Evolutionary conservation across 2,113 vertebrate genomes (phyloP).

Genomic region (Pseudorectes ferrugineus): DNA sequence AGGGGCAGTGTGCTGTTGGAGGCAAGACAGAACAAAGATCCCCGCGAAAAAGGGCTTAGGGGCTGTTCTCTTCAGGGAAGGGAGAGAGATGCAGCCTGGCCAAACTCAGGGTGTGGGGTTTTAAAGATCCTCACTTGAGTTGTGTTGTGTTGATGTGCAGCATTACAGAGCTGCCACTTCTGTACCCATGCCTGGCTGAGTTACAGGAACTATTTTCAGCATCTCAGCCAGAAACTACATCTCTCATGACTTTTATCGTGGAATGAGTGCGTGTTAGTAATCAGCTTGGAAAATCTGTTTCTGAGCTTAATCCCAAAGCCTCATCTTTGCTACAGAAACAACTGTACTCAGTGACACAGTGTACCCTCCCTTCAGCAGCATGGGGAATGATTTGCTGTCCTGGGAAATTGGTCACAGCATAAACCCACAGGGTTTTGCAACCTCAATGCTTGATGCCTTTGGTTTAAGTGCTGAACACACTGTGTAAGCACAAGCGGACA

Average conservation of each 20-base stretch:
- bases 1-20: slow-evolving; percentile 19
- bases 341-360: background rate
- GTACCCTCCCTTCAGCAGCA: background rate
- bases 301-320: background rate
- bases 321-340: slow-evolving; percentile 17
- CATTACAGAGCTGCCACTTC: background rate
- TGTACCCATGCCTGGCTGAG: background rate
- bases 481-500: background rate
- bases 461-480: slow-evolving; percentile 2
- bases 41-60: background rate
- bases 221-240: background rate
- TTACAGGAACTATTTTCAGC: background rate
- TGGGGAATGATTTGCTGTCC: slow-evolving; percentile 11
- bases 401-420: slow-evolving; percentile 5
- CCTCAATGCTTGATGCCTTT: background rate
- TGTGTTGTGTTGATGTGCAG: background rate
- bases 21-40: slow-evolving; percentile 52
- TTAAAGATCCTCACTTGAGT: background rate
- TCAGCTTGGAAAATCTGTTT: slow-evolving; percentile 26
- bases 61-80: slow-evolving; percentile 14
- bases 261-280: background rate
- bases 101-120: background rate
- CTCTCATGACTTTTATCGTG: background rate
- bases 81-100: slow-evolving; percentile 3
- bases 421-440: background rate